Conservation (phyloP, 2,113 vertebrate genomes). For the Saccopteryx bilineata region DNA sequence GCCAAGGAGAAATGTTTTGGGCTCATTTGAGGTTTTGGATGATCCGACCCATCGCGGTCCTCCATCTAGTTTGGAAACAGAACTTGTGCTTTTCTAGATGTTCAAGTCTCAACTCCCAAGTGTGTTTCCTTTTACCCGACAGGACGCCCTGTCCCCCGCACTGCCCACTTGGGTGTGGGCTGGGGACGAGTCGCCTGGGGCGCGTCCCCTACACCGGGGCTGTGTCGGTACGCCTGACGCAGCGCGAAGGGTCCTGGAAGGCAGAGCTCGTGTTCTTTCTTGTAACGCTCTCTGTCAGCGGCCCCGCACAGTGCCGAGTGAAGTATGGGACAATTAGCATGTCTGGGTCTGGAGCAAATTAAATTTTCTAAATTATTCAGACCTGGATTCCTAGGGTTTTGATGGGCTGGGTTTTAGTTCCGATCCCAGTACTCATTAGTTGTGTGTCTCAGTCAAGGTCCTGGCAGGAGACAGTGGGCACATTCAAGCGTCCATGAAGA, state of each 20-base stretch:
- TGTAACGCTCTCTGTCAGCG: background rate
- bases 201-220: too few relatives aligned
- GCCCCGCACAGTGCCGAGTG: conserved; percentile 22
- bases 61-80: conserved; percentile 1
- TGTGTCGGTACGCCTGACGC: background rate
- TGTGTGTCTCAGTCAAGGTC: background rate
- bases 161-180: background rate
- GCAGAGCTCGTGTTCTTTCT: background rate
- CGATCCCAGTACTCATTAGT: conserved; percentile 44
- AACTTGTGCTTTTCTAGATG: conserved; percentile 28
- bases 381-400: conserved; percentile 59
- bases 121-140: background rate
- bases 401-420: conserved; percentile 55
- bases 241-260: background rate
- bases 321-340: conserved; percentile 62
- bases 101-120: background rate
- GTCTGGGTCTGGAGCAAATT: conserved; percentile 62
- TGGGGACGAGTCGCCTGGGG: background rate
- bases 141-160: rapidly evolving
- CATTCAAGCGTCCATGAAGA: background rate
- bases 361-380: conserved; percentile 69
- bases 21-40: conserved; percentile 56
- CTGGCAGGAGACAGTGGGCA: conserved; percentile 3
- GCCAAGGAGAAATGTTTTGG: conserved; percentile 62
- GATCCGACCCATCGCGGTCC: background rate